Percentiles rank a stretch among this genome's conserved stretches.
Conservation (phyloP, 2,797 vertebrate species). For the Platyrinchus mystaceus region DNA sequence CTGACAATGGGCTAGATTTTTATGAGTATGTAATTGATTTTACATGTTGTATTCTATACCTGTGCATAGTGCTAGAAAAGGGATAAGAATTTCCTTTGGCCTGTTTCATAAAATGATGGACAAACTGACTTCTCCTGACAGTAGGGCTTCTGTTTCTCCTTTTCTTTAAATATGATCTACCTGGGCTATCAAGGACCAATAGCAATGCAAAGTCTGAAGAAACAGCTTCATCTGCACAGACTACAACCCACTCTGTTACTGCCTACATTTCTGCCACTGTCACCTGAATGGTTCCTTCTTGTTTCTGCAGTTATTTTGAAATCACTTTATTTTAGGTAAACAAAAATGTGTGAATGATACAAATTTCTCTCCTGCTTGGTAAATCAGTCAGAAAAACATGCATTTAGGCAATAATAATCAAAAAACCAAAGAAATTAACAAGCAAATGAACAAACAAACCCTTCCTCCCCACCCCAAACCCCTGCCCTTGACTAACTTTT, state of each 20-base stretch:
- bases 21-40: neutral
- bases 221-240: neutral
- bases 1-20: neutral
- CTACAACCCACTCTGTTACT: neutral
- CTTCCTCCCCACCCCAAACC: too few relatives aligned
- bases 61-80: neutral
- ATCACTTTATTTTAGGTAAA: neutral
- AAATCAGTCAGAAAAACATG: neutral
- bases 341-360: neutral
- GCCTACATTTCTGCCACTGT: neutral
- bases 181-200: neutral
- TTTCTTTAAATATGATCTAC: neutral
- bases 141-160: neutral
- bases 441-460: neutral
- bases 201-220: neutral
- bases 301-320: neutral
- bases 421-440: neutral
- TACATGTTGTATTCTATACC: neutral
- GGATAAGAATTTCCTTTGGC: neutral
- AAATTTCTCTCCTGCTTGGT: neutral
- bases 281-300: neutral
- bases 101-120: neutral
- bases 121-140: neutral
- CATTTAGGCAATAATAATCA: neutral
- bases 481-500: neutral